Conservation (phyloP, 2,113 vertebrate species). For the Sus scrofa region T2T-Sscrofa CM000829.6:21572501-21573000, state of each 20-base stretch:
- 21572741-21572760: background rate
- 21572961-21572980: accelerated
- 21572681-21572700: no score
- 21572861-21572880: background rate
- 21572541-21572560: no score
- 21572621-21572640: no score
- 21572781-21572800: background rate
- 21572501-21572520: no score
- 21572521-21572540: no score
- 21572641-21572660: no score
- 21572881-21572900: background rate
- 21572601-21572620: no score
- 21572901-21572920: background rate
- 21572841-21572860: accelerated
- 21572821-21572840: accelerated
- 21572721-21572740: background rate
- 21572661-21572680: no score
- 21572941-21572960: accelerated
- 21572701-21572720: no score
- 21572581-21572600: no score
- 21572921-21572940: accelerated
- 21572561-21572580: no score
- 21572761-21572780: background rate
- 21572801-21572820: background rate
- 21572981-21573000: background rate